Evolutionary conservation across 2,888 invertebrate species (phyloP), one percentile per base, ranked within the genome.

Genomic region (Lysandra bellargus): DNA sequence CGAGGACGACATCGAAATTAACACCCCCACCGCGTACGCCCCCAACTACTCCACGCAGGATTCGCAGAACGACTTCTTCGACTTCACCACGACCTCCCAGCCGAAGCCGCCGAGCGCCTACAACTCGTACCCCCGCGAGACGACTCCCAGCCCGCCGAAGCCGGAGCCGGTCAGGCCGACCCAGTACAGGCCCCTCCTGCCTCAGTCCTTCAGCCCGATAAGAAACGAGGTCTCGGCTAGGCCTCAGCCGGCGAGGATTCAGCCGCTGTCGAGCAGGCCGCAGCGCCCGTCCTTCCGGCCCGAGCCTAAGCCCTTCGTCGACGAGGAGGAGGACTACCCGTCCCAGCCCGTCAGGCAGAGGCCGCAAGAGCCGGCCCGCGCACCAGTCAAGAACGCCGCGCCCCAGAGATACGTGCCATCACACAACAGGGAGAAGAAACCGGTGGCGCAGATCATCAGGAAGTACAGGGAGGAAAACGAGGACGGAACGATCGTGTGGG

Each of bases 401-500:
- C 94, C 91, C 80, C 95, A 94, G 83, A 95, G 94, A 82, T 92
- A 92, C 82, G 87, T 88, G 79, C 90, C 88, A 81, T 91, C 88
- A 30, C 87, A 90, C 83, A 86, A 87, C n/a, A 90, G 95, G 75
- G 95, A 94, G 78, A 96, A 95, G 88, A 97, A 96, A 83, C 97
- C 97, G 0, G 97, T 97, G 0, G 96, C 97, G 40, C 97, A 97
- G 89, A 96, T 96, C 81, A 91, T 96, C 82, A 94, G 96, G 79
- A 96, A 96, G 87, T 98, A 96, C 92, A 96, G 97, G 78, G 97
- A 97, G 73, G 97, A 98, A 88, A 97, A 97, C 86, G 95, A 95
- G 44, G 97, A 97, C 84, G 97, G 97, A 69, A 97, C 97, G 87
- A 98, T 98, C 84, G 97, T 97, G 0, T 98, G 98, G 98, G 98